Base-by-base conservation (phyloP, 2,888 invertebrate genomes). In the Watsonalla cultraria region DNA sequence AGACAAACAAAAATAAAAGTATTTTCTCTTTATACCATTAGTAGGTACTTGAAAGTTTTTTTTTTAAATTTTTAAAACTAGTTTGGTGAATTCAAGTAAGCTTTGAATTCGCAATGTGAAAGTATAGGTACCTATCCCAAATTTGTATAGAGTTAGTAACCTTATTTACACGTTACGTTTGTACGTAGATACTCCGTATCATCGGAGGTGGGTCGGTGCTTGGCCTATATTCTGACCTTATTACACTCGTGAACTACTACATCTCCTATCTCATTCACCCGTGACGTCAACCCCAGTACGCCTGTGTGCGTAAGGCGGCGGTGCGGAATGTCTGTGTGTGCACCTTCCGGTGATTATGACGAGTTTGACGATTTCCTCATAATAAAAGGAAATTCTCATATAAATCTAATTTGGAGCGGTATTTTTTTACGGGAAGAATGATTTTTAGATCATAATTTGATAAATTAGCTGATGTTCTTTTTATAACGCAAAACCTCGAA, bases 161-260 rank as follows among this genome's bases (percentile, higher is more conserved):
- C 80, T 76, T 80, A 79, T 82, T 42, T 80, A 79, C 83, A 74
- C 79, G 74, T 73, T 74, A 60, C 72, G 66, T 65, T 70, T 76
- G 75, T 84, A 78, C 82, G 76, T 81, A 81, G 72, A 73, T 69
- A 76, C 74, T 78, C 78, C 78, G 84, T 86, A 82, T 80, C 79
- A 78, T 74, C 72, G 72, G 79, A 86, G 88, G 86, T 87, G 84
- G 89, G 89, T 87, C 88, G 87, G 85, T 79, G 83, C 85, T 86
- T 90, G 90, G 76, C 90, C 90, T 90, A 90, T 86, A 89, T 90
- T 90, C 73, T 63, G 47, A 82, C 87, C 68, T 72, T 61, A 62
- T 87, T 76, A 52, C 55, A 52, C 78, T 50, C 52, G 42, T 11
- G 51, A 46, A 56, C 62, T 54, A 59, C 54, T 52, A 52, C 58